A percentile compares a stretch with the other conserved stretches of the same genome.
phyloP scores from a whole-genome alignment of 2,797 vertebrate species.

The Ciconia nigra region DNA sequence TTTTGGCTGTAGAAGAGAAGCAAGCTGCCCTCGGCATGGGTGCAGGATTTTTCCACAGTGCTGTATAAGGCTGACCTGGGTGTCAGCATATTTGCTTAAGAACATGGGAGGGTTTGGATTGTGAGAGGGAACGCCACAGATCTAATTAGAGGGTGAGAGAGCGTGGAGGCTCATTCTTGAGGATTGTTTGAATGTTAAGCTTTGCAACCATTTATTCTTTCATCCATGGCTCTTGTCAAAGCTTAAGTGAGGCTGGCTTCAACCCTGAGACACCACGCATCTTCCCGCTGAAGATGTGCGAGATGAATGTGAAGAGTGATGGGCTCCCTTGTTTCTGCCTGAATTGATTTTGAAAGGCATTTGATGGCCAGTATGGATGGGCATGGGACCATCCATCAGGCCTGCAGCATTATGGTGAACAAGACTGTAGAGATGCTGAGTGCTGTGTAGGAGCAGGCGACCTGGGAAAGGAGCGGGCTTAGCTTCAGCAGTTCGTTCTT shows the following conservation, averaged over 20 bases:
- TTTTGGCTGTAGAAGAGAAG: neutral
- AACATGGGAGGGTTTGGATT: neutral
- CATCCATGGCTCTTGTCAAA: neutral
- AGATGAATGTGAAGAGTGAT: neutral
- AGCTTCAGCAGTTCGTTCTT: neutral
- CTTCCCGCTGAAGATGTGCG: neutral
- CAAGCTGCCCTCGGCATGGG: neutral
- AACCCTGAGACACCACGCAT: neutral
- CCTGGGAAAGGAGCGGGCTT: neutral
- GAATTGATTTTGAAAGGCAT: neutral
- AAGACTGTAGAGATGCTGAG: neutral
- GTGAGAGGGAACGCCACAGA: neutral
- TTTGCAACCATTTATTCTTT: too few species aligned
- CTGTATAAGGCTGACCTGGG: neutral
- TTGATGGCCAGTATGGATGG: neutral
- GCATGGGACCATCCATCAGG: neutral
- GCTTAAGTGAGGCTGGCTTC: neutral
- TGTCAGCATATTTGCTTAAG: neutral
- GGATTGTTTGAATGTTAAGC: neutral
- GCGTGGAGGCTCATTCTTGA: neutral
- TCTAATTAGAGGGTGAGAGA: neutral
- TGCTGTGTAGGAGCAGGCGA: neutral
- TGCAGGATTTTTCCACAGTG: neutral
- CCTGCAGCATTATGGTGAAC: neutral
- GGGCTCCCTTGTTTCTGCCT: neutral